These are phyloP conservation scores for Hycleus phaleratus DNA, from an alignment of 1,140 invertebrate species.

Conservation along the genomic window DNA sequence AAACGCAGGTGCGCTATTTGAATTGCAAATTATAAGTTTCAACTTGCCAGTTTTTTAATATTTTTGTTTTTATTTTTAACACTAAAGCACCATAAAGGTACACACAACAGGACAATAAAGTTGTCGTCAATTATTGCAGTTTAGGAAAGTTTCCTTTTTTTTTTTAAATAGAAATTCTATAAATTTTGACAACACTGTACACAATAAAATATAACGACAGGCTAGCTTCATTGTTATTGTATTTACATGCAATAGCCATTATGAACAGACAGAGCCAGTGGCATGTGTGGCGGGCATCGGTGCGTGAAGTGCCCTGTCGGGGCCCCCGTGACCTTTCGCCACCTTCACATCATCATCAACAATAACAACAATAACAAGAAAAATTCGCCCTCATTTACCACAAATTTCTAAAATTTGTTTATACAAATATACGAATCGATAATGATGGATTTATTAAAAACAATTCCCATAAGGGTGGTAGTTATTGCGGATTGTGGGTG, in stretches of 20 bases:
- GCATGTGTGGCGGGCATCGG: conserved; percentile 21
- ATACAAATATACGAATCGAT: too few relatives aligned
- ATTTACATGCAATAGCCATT: conserved; percentile 30
- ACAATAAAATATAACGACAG: neutral
- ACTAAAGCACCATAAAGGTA: neutral
- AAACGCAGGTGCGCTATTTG: conserved; percentile 34
- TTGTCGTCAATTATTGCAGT: neutral
- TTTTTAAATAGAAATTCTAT: neutral
- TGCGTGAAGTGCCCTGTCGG: conserved; percentile 22
- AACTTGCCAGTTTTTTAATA: conserved; percentile 3
- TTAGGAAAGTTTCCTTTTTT: neutral
- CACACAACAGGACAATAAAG: neutral
- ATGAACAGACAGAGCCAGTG: conserved; percentile 15
- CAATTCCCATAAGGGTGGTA: too few relatives aligned
- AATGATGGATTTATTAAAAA: too few relatives aligned
- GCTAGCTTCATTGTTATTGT: conserved; percentile 3
- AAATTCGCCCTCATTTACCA: too few relatives aligned
- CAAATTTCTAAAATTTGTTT: too few relatives aligned
- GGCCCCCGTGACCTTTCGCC: conserved; percentile 19
- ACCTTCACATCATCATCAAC: conserved; percentile 1
- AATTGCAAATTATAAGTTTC: conserved; percentile 26
- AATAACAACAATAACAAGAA: too few relatives aligned
- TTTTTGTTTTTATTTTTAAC: neutral
- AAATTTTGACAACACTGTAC: too few relatives aligned
- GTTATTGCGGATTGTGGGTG: too few relatives aligned